A percentile compares a stretch with the other conserved stretches of the same genome.
These are phyloP conservation scores for Microcebus murinus DNA, from an alignment of 2,113 vertebrate species.

Conservation along the genomic window DNA sequence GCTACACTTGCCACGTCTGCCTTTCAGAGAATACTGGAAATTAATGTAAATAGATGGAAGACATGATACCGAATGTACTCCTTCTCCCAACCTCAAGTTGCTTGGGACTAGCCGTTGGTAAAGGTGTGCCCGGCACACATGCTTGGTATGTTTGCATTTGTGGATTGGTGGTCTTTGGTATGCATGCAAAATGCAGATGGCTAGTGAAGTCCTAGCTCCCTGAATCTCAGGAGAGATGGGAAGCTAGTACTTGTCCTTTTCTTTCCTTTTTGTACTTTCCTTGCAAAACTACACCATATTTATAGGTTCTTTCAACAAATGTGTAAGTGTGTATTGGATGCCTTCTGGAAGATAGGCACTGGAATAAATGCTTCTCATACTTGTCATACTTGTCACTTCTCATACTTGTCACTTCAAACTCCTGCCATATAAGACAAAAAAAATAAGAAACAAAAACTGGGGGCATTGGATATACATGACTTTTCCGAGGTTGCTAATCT, in stretches of 20 bases:
- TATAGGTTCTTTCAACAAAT: neutral
- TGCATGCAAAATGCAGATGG: neutral
- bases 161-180: neutral
- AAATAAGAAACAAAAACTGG: neutral
- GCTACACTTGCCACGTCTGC: neutral
- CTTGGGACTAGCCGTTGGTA: neutral
- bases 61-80: too few species aligned
- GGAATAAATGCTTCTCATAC: neutral
- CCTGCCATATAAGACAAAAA: neutral
- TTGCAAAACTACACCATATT: neutral
- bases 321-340: neutral
- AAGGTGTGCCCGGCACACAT: rapidly evolving
- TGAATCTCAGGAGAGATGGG: neutral
- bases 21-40: neutral
- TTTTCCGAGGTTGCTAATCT: neutral
- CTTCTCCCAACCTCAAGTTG: neutral
- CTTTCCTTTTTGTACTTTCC: neutral
- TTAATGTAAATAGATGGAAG: neutral
- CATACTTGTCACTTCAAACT: neutral
- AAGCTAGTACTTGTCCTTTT: neutral
- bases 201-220: neutral
- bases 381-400: neutral
- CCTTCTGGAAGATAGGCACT: neutral
- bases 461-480: neutral
- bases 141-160: neutral